Base-by-base conservation (phyloP, 2,888 invertebrate genomes). In the Trimorus sp. region DNA sequence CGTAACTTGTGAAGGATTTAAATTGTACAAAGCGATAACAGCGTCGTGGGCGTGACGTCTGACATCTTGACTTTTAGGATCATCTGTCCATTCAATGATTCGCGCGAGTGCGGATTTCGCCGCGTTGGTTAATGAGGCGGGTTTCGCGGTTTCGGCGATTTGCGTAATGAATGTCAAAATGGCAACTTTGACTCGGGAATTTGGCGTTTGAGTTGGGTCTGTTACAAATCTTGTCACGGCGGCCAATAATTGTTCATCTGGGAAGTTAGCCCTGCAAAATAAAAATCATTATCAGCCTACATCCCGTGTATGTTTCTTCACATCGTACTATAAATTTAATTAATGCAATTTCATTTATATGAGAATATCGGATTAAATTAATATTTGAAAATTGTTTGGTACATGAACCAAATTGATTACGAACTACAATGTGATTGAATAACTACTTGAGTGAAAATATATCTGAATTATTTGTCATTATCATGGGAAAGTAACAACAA, bases 181-280 rank as follows among this genome's bases (percentile, higher is more conserved):
- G 5, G 96, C 95, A 73, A 95, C 94, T 90, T 96, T 96, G 11
- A 96, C 96, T 89, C 95, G 95, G 0, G 94, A 93, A 85, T 97
- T 98, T 1, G 98, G 98, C 0, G 98, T 98, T 88, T 98, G 98
- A 2, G 98, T 97, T 16, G 97, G 95, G 92, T 99, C 98, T 79
- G 96, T 96, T 69, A 99, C 93, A 92, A 98, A 98, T 91, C 94
- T 92, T 87, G 94, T 93, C 36, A 95, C 92, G 54, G 93, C 93
- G 78, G 93, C 93, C 86, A 95, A 92, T 87, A 95, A 93, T 66
- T 93, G 92, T 82, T 94, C 94, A 68, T 92, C 92, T n/a, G 94
- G 92, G 90, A 95, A 95, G 77, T 93, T 93, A 70, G 93, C 93
- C 86, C 94, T 94, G 89, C 16, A 68, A 49, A 45, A 36, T 16